These are phyloP conservation scores for Halocynthia roretzi DNA, from an alignment of 23 tunicate genomes.

Conservation along the genomic window DNA sequence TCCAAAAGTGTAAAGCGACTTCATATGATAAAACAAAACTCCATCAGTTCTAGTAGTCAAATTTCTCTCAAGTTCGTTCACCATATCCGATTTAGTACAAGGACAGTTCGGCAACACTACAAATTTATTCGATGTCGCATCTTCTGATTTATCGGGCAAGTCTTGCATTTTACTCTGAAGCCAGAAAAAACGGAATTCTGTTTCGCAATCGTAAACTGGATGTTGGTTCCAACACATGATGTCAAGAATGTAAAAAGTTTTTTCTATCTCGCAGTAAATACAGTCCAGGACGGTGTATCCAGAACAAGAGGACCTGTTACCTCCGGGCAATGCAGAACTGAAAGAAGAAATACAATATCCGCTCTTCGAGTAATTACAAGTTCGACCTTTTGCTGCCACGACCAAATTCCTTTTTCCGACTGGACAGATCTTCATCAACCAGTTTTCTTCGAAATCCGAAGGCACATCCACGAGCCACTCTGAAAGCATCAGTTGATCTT, in stretches of 20 bases:
- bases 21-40: constrained; percentile 79
- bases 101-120: constrained; percentile 15
- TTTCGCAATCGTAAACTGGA: constrained; percentile 81
- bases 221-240: constrained; percentile 88
- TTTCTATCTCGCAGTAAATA: constrained; percentile 37
- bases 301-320: constrained; percentile 26
- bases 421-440: constrained; percentile 79
- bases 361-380: constrained; percentile 64
- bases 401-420: constrained; percentile 64
- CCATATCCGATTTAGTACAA: constrained; percentile 39
- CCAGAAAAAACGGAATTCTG: constrained; percentile 90
- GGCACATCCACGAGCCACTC: constrained; percentile 97
- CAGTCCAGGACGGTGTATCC: constrained; percentile 84
- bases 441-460: constrained; percentile 60
- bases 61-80: constrained; percentile 4
- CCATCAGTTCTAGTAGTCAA: constrained; percentile 64
- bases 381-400: constrained; percentile 65
- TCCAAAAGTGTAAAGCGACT: constrained; percentile 73
- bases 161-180: constrained; percentile 59
- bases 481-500: constrained; percentile 81
- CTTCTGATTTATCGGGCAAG: constrained; percentile 11
- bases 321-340: constrained; percentile 69
- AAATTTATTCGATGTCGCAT: constrained; percentile 34
- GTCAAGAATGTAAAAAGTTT: constrained; percentile 67
- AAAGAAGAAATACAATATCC: constrained; percentile 71